These are phyloP conservation scores for Torymus tubicola DNA, from an alignment of 2,888 invertebrate genomes.

Conservation along the genomic window DNA sequence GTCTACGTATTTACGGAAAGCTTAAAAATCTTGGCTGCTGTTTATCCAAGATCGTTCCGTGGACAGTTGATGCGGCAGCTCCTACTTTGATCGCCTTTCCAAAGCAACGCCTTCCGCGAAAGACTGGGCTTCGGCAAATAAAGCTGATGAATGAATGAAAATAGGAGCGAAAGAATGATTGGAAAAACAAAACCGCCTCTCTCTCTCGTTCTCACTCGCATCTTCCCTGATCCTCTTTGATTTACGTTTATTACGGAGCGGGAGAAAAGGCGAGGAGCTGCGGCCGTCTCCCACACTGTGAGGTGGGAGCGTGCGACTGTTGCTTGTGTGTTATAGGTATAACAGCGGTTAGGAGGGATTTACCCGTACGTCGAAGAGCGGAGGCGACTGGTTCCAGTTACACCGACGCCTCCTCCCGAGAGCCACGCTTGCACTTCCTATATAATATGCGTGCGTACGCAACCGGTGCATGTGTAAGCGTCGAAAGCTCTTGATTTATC, in stretches of 20 bases:
- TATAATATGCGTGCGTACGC: not conserved
- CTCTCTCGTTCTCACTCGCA: not conserved
- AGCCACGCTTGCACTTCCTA: not conserved
- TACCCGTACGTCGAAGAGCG: too few species aligned
- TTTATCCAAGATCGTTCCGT: slow-evolving; percentile 11
- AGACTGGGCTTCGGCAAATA: too few species aligned
- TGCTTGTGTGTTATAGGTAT: too few species aligned
- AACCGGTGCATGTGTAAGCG: slow-evolving; percentile 2
- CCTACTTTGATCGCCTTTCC: too few species aligned
- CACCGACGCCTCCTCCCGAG: not conserved
- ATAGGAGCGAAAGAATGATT: too few species aligned
- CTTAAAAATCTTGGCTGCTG: slow-evolving; percentile 8
- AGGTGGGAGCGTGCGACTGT: too few species aligned
- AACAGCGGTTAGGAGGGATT: not conserved
- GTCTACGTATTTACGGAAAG: slow-evolving; percentile 34
- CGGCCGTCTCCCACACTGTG: not conserved
- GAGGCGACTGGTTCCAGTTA: slow-evolving; percentile 19
- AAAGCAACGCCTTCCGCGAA: too few species aligned
- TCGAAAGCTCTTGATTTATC: slow-evolving; percentile 47
- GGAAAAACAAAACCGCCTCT: not conserved
- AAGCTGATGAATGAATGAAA: too few species aligned
- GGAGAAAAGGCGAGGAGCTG: not conserved
- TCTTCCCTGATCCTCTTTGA: slow-evolving; percentile 31
- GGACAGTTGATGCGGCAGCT: too few species aligned
- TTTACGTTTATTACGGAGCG: not conserved